Percentiles rank a stretch among this genome's conserved stretches.
Evolutionary conservation across 2,797 vertebrate species (phyloP).

Genomic region (Rhinoraja longicauda): DNA sequence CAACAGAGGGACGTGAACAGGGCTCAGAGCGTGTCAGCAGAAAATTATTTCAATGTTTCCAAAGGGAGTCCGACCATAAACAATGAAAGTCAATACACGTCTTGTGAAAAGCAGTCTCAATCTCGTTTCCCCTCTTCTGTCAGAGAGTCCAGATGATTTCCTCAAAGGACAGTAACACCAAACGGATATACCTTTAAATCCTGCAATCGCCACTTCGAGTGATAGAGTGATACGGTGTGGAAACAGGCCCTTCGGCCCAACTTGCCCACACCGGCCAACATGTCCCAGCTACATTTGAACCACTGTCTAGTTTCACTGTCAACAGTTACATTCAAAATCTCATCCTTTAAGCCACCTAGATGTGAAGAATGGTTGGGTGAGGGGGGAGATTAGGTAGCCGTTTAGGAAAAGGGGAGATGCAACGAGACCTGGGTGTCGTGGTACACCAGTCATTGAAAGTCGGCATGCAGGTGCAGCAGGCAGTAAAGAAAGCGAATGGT

Average conservation of each 20-base stretch:
- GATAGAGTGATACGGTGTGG: neutral
- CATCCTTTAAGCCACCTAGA: neutral
- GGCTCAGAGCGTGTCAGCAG: neutral
- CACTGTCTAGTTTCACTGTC: neutral
- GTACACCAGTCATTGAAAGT: too few relatives aligned
- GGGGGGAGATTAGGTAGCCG: too few relatives aligned
- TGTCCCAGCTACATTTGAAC: neutral
- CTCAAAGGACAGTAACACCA: neutral
- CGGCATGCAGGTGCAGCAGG: too few relatives aligned
- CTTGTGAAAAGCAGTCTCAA: neutral
- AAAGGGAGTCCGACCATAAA: neutral
- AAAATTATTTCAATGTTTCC: neutral
- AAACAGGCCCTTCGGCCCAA: too few relatives aligned
- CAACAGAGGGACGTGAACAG: neutral
- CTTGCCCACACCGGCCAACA: too few relatives aligned
- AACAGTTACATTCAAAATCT: neutral
- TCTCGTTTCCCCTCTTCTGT: neutral
- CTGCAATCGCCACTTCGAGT: neutral
- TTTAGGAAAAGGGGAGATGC: too few relatives aligned
- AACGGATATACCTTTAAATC: neutral
- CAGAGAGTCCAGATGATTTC: neutral
- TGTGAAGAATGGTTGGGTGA: neutral
- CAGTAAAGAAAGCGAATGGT: too few relatives aligned
- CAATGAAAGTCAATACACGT: neutral
- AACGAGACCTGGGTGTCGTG: too few relatives aligned